Percentiles rank a stretch among this genome's conserved stretches.
phyloP scores from a whole-genome alignment of 1,140 invertebrate species.

The Branchinecta lynchi region DNA sequence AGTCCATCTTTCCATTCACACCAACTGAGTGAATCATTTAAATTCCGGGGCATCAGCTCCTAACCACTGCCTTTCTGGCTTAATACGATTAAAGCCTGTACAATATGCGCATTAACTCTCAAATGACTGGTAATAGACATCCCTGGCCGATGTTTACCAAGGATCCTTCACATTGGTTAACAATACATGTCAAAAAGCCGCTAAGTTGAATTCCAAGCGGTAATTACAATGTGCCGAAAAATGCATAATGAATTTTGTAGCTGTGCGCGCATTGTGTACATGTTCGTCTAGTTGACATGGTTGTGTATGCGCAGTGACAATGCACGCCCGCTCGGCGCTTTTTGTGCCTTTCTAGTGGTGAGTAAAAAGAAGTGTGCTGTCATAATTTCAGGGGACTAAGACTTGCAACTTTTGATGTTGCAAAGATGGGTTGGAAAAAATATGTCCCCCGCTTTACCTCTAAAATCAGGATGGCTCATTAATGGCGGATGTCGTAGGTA shows the following conservation, averaged over 20 bases:
- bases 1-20: no score
- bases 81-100: not conserved
- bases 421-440: no score
- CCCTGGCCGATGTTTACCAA: conserved; percentile 2
- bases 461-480: no score
- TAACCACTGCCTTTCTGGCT: not conserved
- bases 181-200: conserved; percentile 9
- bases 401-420: no score
- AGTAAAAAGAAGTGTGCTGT: conserved; percentile 1
- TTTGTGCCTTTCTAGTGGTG: not conserved
- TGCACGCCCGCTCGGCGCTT: not conserved
- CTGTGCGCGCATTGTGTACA: not conserved
- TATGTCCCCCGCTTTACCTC: no score
- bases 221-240: conserved; percentile 10
- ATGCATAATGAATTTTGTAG: not conserved
- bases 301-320: conserved; percentile 11
- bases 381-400: not conserved
- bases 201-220: conserved; percentile 3
- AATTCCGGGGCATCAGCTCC: no score
- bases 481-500: no score
- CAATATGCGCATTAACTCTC: conserved; percentile 3
- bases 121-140: conserved; percentile 10
- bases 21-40: no score
- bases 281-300: not conserved
- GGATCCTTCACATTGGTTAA: conserved; percentile 6